Evolutionary conservation across 1,140 invertebrate genomes (phyloP).

Genomic region (Drosophila baimaii): DNA sequence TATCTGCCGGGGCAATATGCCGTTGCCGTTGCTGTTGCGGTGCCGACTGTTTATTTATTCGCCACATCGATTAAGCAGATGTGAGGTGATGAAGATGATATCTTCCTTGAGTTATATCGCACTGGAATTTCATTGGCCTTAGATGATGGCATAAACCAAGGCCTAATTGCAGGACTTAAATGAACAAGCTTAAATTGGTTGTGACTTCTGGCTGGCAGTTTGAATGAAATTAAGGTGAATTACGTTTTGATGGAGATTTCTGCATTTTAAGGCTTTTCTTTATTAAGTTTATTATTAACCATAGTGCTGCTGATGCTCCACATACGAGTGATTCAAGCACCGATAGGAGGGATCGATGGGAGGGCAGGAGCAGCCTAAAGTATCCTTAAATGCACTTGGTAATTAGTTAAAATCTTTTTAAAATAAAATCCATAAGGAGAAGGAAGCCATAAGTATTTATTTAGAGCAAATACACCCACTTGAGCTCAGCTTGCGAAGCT

Average conservation of each 20-base stretch:
- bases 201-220: not conserved
- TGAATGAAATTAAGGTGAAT: not conserved
- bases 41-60: constrained; percentile 8
- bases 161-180: not conserved
- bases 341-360: too few species aligned
- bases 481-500: not conserved
- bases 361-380: constrained; percentile 85
- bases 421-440: too few species aligned
- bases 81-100: constrained; percentile 10
- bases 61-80: constrained; percentile 23
- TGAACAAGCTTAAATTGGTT: not conserved
- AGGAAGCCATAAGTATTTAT: not conserved
- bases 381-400: too few species aligned
- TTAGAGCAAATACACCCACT: not conserved
- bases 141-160: not conserved
- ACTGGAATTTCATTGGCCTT: not conserved
- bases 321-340: too few species aligned
- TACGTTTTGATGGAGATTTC: not conserved
- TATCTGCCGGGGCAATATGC: constrained; percentile 6
- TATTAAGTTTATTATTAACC: too few species aligned
- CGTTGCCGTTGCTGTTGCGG: not conserved
- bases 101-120: not conserved
- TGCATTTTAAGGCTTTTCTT: not conserved
- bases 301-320: not conserved
- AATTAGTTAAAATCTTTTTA: not conserved